Percentiles rank a stretch among this genome's conserved stretches.
Conservation (phyloP, 2,797 vertebrate genomes). For the Decapterus maruadsi region DNA sequence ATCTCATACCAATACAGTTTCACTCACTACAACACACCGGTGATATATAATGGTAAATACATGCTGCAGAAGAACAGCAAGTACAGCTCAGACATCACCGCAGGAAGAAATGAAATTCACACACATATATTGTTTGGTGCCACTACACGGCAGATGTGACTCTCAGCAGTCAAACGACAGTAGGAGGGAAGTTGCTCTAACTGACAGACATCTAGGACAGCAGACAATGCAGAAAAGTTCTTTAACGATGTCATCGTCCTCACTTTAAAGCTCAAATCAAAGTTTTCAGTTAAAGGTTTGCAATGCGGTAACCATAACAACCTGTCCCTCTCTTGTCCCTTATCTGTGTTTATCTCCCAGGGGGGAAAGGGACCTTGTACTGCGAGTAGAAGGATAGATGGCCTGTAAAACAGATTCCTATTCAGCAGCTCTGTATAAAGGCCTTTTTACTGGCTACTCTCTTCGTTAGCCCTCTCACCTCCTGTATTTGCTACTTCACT, state of each 20-base stretch:
- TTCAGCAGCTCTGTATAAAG: slow-evolving; percentile 76
- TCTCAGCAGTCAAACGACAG: slow-evolving; percentile 16
- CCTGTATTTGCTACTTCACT: slow-evolving; percentile 69
- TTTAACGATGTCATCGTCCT: neutral
- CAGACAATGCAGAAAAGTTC: neutral
- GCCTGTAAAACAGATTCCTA: slow-evolving; percentile 73
- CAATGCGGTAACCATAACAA: neutral
- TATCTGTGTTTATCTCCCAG: slow-evolving; percentile 44
- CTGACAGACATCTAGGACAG: slow-evolving; percentile 5
- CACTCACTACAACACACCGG: too few relatives aligned
- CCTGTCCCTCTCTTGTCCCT: slow-evolving; percentile 1
- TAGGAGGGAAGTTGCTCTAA: slow-evolving; percentile 31
- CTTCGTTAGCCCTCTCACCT: slow-evolving; percentile 79
- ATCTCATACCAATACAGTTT: too few relatives aligned
- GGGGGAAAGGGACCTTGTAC: slow-evolving; percentile 34
- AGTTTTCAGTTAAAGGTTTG: neutral
- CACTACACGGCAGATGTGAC: slow-evolving; percentile 52
- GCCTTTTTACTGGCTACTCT: slow-evolving; percentile 71
- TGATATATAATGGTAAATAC: too few relatives aligned
- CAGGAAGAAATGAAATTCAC: too few relatives aligned
- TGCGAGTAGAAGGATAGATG: slow-evolving; percentile 52
- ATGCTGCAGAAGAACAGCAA: too few relatives aligned
- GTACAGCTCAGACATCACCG: too few relatives aligned
- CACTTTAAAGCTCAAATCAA: neutral
- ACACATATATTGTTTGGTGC: too few relatives aligned